Evolutionary conservation across 2,113 vertebrate genomes (phyloP), one percentile per base, ranked within the genome.

Genomic region (Zapus hudsonius): DNA sequence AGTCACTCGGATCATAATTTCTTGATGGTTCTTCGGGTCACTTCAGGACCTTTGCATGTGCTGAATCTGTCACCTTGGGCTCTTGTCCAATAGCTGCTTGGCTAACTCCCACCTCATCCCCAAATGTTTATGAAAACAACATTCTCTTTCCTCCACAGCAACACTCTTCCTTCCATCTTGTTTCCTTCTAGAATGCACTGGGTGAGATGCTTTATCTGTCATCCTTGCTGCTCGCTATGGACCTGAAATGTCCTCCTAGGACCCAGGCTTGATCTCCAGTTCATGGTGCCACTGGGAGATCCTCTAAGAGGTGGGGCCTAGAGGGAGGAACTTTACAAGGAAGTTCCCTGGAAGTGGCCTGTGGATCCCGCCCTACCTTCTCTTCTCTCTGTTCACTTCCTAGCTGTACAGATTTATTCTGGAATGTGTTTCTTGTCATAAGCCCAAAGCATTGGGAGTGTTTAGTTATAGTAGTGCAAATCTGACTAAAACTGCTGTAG

Each of bases 1-100:
- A 22, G 31, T 27, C 55, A 10, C 36, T 29, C 0, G 0, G 12
- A 8, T 12, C 10, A 1, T 9, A 23, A 19, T 25, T 15, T 22
- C 64, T 17, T 17, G 20, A 31, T 47, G 40, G 16, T 52, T 33
- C 63, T n/a, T 64, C 61, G 61, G 17, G 7, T 20, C 11, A 3
- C 3, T 42, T 8, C 10, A 17, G 55, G 70, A 15, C 27, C 29
- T 75, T 59, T 78, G 33, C 1, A 7, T 27, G 1, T 0, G 7
- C 23, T 0, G 29, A 5, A 13, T 69, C 76, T 31, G 72, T 40
- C 27, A 5, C 20, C 74, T 38, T 3, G 19, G 5, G 3, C 3
- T 23, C 19, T 69, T 57, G 33, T 38, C 5, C 5, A 3, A 16
- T 1, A 57, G 36, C 73, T 36, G n/a, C 7, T 2, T 27, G 9